Evolutionary conservation across 2,888 invertebrate genomes (phyloP), one percentile per base, ranked within the genome.

Genomic region (Apodemia zela): DNA sequence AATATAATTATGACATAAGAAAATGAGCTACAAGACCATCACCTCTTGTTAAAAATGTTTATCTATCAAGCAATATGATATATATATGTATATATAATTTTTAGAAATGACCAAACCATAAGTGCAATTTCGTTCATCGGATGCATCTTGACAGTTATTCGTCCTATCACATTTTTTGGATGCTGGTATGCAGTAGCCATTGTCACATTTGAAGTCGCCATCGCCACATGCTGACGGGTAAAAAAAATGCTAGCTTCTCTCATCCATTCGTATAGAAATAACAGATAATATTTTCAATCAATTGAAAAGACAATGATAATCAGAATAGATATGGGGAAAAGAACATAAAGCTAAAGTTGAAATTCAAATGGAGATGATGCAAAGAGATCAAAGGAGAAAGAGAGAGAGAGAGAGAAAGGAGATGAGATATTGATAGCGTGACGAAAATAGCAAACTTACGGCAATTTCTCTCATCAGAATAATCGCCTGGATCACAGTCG

Each of bases 391-490:
- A 65, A 65, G 67, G 13, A 13, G 13, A 13, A 59, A 63, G 61
- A 67, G 65, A 63, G 63, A 42, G 13, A 38, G 13, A 38, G 38
- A 38, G 10, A 47, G 62, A 62, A 29, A 29, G 29, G 29, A 63
- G 69, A 58, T 67, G 60, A n/a, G 13, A 38, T 17, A 13, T 45
- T 25, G 33, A 25, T 29, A 59, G 25, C 13, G 13, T 42, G 21
- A 18, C 63, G 65, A 61, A 54, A 60, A 54, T 62, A 63, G 49
- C 59, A 66, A 70, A 95, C 95, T 95, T 95, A 95, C 95, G 94
- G 93, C 96, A 96, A 79, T 94, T 93, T 74, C 93, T 92, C 87
- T 96, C 96, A 81, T 97, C 96, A 49, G 95, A 94, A 79, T 93
- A 92, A 90, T 97, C 96, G 66, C 82, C 87, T 47, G 66, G 69